phyloP scores from a whole-genome alignment of 2,113 vertebrate genomes.

The Agelaius tricolor region DNA sequence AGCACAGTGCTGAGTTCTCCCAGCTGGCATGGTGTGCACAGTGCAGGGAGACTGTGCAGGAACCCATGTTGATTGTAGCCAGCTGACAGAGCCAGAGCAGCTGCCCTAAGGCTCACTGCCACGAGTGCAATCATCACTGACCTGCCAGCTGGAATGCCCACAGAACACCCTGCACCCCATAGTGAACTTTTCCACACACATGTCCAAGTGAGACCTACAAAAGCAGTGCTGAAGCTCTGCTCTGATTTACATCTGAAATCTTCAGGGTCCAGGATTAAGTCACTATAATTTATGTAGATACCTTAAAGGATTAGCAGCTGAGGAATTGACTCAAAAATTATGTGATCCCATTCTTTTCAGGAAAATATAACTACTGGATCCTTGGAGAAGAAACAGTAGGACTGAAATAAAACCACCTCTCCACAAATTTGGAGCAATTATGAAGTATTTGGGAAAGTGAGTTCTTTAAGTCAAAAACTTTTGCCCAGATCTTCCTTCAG shows the following conservation, averaged over 20 bases:
- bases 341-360: fast-evolving
- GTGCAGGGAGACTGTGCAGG: background rate
- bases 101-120: background rate
- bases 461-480: background rate
- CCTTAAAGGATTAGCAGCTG: background rate
- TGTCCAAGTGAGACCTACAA: background rate
- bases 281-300: background rate
- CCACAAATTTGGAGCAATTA: background rate
- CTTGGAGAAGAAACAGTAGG: background rate
- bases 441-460: background rate
- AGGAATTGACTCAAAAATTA: background rate
- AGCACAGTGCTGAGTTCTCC: background rate
- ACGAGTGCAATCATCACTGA: background rate
- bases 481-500: background rate
- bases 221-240: background rate
- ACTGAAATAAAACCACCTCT: background rate
- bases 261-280: background rate
- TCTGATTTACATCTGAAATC: background rate
- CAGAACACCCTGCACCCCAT: background rate
- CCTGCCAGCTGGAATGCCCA: background rate
- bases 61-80: background rate
- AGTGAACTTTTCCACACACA: background rate
- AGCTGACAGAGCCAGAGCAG: background rate
- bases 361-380: background rate
- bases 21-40: fast-evolving